Conservation (phyloP, 2,888 invertebrate species). For the Cabera pusaria region DNA sequence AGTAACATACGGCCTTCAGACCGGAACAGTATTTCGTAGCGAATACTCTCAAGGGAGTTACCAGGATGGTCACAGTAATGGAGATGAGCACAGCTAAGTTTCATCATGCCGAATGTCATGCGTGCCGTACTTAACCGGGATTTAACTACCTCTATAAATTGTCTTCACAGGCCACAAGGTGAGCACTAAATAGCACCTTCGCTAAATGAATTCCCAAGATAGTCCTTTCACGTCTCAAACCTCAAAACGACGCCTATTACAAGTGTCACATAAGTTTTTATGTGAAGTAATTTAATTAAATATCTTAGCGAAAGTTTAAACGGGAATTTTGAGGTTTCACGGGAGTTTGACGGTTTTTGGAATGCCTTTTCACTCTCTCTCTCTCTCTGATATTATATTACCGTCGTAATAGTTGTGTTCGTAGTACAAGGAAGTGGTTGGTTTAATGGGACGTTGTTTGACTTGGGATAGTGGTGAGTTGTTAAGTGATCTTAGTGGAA, state of each 20-base stretch:
- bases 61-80: too few relatives aligned
- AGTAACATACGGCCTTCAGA: too few relatives aligned
- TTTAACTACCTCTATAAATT: slow-evolving; percentile 28
- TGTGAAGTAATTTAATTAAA: slow-evolving; percentile 32
- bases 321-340: slow-evolving; percentile 15
- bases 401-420: too few relatives aligned
- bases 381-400: too few relatives aligned
- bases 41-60: too few relatives aligned
- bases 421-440: too few relatives aligned
- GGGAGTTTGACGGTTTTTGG: slow-evolving; percentile 15
- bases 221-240: slow-evolving; percentile 26
- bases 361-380: too few relatives aligned
- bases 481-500: too few relatives aligned
- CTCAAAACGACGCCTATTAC: slow-evolving; percentile 28
- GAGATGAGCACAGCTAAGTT: slow-evolving; percentile 15
- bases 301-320: slow-evolving; percentile 24
- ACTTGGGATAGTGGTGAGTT: too few relatives aligned
- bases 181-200: slow-evolving; percentile 11
- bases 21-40: too few relatives aligned
- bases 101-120: slow-evolving; percentile 18
- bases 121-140: slow-evolving; percentile 17
- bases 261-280: slow-evolving; percentile 33
- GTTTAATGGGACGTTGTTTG: too few relatives aligned
- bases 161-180: slow-evolving; percentile 21
- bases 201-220: slow-evolving; percentile 28